Evolutionary conservation across 2,113 vertebrate species (phyloP), one percentile per base, ranked within the genome.

Genomic region (Aphelocoma coerulescens): DNA sequence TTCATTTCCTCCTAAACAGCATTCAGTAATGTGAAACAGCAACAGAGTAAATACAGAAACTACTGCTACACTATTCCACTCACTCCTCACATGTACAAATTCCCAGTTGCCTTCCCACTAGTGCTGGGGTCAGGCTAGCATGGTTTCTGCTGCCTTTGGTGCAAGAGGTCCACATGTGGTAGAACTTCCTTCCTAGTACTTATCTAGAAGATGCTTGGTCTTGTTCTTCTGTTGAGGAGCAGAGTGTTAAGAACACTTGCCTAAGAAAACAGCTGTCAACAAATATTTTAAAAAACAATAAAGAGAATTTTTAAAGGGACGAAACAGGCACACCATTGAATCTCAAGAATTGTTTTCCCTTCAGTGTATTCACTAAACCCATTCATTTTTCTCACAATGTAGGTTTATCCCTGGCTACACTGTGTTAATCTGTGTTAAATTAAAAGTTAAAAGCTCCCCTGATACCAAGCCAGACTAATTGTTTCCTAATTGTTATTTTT

Each of bases 251-350:
- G 75, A 92, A 61, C 16, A 61, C 85, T 55, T 78, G n/a, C 76
- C 89, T 95, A 77, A 85, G 74, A 68, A 96, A 95, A 80, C n/a
- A 87, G 74, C 57, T 93, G 75, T 93, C 61, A 91, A 90, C 23
- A 94, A 96, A 97, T 89, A 91, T 66, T 83, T 61, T 1, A 19
- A 54, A 65, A 54, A 76, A 11, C 6, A 49, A 35, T 24, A 54
- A 41, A 35, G 6, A 43, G 16, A 16, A 11, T 7, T 32, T 65
- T 30, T 4, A 30, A 57, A 71, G 18, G 20, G 7, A 43, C 9
- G 13, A 37, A 35, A 58, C 8, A 76, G 27, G 6, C 18, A 15
- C 21, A 33, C 22, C 14, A 16, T 21, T 76, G 62, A 68, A 54
- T 46, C 52, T 78, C 89, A 88, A 92, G 85, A 39, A 16, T 72